A percentile compares a stretch with the other conserved stretches of the same genome.
phyloP scores from a whole-genome alignment of 2,113 vertebrate species.

The Chauna torquata region DNA sequence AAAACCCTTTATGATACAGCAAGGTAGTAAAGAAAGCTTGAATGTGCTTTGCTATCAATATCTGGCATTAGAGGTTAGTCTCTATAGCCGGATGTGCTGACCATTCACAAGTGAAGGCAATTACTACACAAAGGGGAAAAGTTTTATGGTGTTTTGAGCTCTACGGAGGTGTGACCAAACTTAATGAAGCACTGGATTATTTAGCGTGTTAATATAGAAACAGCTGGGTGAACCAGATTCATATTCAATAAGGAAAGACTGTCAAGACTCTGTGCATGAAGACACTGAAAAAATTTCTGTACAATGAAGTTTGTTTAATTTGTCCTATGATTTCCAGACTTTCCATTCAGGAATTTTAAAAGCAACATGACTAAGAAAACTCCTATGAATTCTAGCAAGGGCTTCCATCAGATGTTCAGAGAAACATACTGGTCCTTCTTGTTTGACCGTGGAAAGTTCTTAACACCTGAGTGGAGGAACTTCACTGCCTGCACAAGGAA shows the following conservation, averaged over 20 bases:
- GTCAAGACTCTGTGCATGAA: background rate
- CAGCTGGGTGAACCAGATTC: slow-evolving; percentile 13
- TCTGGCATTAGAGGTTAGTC: background rate
- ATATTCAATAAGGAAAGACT: slow-evolving; percentile 1
- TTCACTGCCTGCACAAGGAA: background rate
- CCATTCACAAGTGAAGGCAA: background rate
- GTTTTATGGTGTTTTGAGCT: background rate
- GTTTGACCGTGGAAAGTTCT: background rate
- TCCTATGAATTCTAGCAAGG: background rate
- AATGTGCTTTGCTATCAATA: background rate
- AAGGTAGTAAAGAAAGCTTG: background rate
- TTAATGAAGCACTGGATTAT: slow-evolving; percentile 14
- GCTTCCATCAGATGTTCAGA: background rate
- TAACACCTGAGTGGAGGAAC: background rate
- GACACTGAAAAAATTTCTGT: background rate
- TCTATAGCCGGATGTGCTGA: background rate
- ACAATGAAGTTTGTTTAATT: background rate
- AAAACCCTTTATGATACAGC: background rate
- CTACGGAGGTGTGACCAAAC: background rate
- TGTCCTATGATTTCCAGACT: background rate
- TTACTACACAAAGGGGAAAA: background rate
- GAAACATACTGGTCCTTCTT: background rate
- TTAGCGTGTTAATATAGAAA: slow-evolving; percentile 33
- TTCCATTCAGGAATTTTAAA: slow-evolving; percentile 1
- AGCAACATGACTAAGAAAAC: background rate